Evolutionary conservation across 2,888 invertebrate genomes (phyloP).

Genomic region (Sarcophaga carnaria): DNA sequence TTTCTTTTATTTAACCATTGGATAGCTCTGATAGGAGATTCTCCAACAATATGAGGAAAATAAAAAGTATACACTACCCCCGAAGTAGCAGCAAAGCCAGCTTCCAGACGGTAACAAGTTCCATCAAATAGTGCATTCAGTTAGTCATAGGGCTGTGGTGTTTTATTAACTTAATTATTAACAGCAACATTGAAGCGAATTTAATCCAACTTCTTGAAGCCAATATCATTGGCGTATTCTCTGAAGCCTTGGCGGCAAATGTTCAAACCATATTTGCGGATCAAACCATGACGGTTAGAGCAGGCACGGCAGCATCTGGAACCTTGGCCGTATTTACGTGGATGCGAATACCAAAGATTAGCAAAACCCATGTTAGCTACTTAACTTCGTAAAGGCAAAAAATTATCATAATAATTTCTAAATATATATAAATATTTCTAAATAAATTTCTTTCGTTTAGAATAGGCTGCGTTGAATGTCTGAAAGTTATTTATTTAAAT

Average conservation of each 20-base stretch:
- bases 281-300: constrained; percentile 98
- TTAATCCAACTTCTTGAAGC: constrained; percentile 93
- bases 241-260: constrained; percentile 99
- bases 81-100: constrained; percentile 6
- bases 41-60: constrained; percentile 52
- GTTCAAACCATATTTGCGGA: constrained; percentile 97
- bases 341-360: constrained; percentile 99
- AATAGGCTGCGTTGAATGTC: too few relatives aligned
- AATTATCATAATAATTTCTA: constrained; percentile 70
- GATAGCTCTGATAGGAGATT: constrained; percentile 43
- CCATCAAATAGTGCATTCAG: constrained; percentile 26
- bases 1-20: constrained; percentile 57
- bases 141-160: constrained; percentile 17
- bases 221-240: constrained; percentile 98
- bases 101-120: constrained; percentile 37
- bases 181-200: constrained; percentile 35
- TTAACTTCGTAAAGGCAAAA: constrained; percentile 80
- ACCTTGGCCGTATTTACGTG: constrained; percentile 98
- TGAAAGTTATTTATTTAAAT: too few relatives aligned
- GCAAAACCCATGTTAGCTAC: constrained; percentile 94
- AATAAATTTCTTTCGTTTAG: too few relatives aligned
- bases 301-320: constrained; percentile 97
- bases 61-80: constrained; percentile 35
- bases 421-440: too few relatives aligned
- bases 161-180: constrained; percentile 8